Evolutionary conservation across 2,888 invertebrate species (phyloP).

Genomic region (Leptopterna dolabrata): DNA sequence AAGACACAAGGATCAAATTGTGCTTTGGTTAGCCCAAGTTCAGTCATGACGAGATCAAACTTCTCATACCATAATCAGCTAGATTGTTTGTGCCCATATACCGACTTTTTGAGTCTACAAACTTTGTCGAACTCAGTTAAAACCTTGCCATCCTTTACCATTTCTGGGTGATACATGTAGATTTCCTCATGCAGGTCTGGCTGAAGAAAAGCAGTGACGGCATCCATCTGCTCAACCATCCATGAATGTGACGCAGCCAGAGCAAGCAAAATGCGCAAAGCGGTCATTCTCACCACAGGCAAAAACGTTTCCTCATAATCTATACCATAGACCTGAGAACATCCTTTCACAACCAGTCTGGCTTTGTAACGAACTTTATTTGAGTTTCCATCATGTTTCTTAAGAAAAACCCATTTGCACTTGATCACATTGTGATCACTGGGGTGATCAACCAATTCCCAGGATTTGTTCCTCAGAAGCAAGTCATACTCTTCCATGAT

Average conservation of each 20-base stretch:
- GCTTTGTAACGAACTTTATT: conserved; percentile 62
- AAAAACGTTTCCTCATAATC: conserved; percentile 55
- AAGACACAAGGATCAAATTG: conserved; percentile 56
- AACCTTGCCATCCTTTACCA: background rate
- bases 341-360: conserved; percentile 62
- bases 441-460: conserved; percentile 28
- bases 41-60: conserved; percentile 20
- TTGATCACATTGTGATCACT: conserved; percentile 31
- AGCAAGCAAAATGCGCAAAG: conserved; percentile 63
- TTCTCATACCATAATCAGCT: conserved; percentile 55
- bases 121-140: conserved; percentile 51
- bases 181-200: conserved; percentile 19
- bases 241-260: conserved; percentile 59
- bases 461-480: conserved; percentile 30
- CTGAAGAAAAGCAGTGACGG: conserved; percentile 63
- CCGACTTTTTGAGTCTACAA: conserved; percentile 55
- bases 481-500: conserved; percentile 28
- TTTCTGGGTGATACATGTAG: conserved; percentile 35
- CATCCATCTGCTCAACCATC: conserved; percentile 63
- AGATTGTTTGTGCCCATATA: conserved; percentile 60
- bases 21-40: conserved; percentile 14
- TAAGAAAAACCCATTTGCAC: conserved; percentile 39
- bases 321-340: conserved; percentile 39
- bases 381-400: conserved; percentile 10
- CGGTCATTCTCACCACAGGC: conserved; percentile 54